Conservation (phyloP, 2,888 invertebrate species). For the Volucella bombylans region DNA sequence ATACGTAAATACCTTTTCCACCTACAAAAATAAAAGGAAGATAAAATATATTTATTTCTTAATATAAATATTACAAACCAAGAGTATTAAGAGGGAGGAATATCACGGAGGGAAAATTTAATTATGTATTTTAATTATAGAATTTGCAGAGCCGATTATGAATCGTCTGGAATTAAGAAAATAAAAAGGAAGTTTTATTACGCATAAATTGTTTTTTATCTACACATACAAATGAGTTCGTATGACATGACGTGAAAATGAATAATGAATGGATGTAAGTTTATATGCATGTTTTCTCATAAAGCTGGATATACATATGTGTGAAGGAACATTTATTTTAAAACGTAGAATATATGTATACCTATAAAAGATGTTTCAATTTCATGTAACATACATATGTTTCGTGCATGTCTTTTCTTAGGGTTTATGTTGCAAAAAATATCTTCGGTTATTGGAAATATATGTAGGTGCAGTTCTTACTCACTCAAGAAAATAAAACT, state of each 20-base stretch:
- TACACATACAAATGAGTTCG: constrained; percentile 13
- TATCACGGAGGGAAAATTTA: constrained; percentile 46
- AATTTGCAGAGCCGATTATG: constrained; percentile 51
- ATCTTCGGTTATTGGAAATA: too few species aligned
- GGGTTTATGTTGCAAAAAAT: too few species aligned
- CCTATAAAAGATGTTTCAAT: too few species aligned
- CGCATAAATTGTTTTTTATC: constrained; percentile 26
- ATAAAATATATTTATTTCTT: neutral
- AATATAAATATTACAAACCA: neutral
- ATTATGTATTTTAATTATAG: constrained; percentile 24
- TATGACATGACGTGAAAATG: constrained; percentile 37
- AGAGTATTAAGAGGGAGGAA: constrained; percentile 10
- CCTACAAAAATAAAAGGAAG: too few species aligned
- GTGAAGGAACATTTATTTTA: too few species aligned
- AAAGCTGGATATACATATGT: neutral
- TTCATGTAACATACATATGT: too few species aligned
- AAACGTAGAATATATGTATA: too few species aligned
- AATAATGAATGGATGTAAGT: constrained; percentile 18
- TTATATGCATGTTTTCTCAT: constrained; percentile 1
- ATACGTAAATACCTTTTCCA: too few species aligned
- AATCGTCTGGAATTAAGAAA: constrained; percentile 68
- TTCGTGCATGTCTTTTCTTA: too few species aligned
- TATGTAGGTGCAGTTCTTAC: too few species aligned
- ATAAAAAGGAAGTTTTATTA: constrained; percentile 50
- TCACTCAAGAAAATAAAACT: too few species aligned